phyloP scores from a whole-genome alignment of 2,888 invertebrate species.

The Lutraria lutraria region DNA sequence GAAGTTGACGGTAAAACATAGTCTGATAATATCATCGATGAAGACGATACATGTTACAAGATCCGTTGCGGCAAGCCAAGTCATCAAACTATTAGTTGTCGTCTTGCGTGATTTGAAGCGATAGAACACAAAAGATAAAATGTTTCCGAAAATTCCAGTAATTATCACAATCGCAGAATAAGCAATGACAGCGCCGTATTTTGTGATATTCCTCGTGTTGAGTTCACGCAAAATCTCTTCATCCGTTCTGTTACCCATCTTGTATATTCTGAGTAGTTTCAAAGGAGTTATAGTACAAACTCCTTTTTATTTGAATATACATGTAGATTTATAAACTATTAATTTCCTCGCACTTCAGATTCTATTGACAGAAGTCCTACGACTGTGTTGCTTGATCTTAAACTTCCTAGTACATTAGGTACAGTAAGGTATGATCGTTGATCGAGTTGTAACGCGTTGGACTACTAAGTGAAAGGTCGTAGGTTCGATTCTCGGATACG shows the following conservation, averaged over 20 bases:
- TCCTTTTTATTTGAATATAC: too few species aligned
- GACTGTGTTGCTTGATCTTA: too few species aligned
- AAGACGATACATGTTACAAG: slow-evolving; percentile 31
- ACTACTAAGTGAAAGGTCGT: too few species aligned
- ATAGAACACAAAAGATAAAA: slow-evolving; percentile 27
- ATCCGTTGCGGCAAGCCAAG: slow-evolving; percentile 17
- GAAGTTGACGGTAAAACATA: slow-evolving; percentile 45
- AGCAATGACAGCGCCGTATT: slow-evolving; percentile 35
- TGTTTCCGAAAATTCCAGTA: slow-evolving; percentile 40
- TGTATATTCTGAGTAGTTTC: too few species aligned
- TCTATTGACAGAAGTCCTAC: too few species aligned
- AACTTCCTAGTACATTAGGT: too few species aligned
- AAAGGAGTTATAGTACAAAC: too few species aligned
- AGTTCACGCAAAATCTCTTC: slow-evolving; percentile 14
- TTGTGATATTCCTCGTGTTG: slow-evolving; percentile 8
- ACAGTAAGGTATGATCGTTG: too few species aligned
- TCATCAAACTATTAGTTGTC: slow-evolving; percentile 32
- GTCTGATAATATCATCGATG: slow-evolving; percentile 44
- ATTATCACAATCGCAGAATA: slow-evolving; percentile 27
- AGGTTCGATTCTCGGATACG: too few species aligned
- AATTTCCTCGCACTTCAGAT: too few species aligned
- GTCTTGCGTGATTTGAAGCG: slow-evolving; percentile 32
- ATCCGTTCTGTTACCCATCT: slow-evolving; percentile 33
- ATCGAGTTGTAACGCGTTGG: too few species aligned
- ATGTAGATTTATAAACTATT: too few species aligned